phyloP scores from a whole-genome alignment of 2,797 vertebrate genomes.

The Lacerta viridis region DNA sequence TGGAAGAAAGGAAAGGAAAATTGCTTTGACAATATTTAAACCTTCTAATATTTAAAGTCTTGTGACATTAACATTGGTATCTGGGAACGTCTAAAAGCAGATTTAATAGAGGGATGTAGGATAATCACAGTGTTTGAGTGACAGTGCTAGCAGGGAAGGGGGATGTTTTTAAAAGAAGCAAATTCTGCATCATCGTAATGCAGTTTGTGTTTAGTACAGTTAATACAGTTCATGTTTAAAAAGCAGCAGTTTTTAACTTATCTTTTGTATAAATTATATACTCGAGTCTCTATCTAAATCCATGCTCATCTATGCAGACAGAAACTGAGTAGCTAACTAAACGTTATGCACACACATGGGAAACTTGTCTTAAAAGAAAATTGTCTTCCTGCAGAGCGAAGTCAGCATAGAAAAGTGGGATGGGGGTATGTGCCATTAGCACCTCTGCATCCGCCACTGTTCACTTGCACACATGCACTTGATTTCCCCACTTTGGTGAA shows the following conservation, averaged over 20 bases:
- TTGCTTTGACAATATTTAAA: conserved; percentile 31
- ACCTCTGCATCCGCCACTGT: background rate
- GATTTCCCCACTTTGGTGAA: too few relatives aligned
- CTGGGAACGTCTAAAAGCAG: conserved; percentile 25
- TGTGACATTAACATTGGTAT: background rate
- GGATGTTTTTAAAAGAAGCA: conserved; percentile 28
- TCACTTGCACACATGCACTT: background rate
- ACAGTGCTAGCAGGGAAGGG: conserved; percentile 30
- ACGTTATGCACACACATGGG: background rate
- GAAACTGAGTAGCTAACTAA: background rate
- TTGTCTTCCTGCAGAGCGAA: background rate
- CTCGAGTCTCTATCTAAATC: background rate
- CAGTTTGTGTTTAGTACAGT: conserved; percentile 5
- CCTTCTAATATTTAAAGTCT: conserved; percentile 23
- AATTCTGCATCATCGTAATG: background rate
- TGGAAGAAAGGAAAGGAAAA: conserved; percentile 8
- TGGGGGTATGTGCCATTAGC: background rate
- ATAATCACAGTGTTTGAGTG: conserved; percentile 22
- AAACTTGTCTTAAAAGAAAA: background rate
- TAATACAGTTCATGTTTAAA: conserved; percentile 16
- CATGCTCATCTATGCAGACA: background rate
- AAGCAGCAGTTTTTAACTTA: background rate
- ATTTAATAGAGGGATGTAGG: conserved; percentile 28
- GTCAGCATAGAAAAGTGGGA: background rate
- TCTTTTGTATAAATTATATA: background rate